Evolutionary conservation across 2,113 vertebrate species (phyloP).

Genomic region (Emydocephalus ijimae): DNA sequence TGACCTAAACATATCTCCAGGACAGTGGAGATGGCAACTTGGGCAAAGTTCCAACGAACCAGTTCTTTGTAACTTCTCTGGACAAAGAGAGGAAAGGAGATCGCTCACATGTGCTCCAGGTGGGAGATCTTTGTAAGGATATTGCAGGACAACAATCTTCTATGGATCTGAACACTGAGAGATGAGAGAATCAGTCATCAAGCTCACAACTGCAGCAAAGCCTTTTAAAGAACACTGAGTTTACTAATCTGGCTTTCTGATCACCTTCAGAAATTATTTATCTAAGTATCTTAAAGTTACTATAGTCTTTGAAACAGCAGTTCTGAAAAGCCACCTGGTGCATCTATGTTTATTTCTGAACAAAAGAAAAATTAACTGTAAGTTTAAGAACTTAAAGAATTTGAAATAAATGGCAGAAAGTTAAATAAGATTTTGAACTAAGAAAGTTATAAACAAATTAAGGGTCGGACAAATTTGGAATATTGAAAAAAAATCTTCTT

Average conservation of each 20-base stretch:
- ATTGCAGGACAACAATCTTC: background rate
- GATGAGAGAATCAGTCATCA: background rate
- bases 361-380: background rate
- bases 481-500: background rate
- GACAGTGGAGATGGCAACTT: background rate
- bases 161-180: background rate
- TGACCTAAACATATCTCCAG: background rate
- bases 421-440: background rate
- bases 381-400: background rate
- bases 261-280: background rate
- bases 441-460: background rate
- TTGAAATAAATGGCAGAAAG: background rate
- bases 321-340: background rate
- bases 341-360: background rate
- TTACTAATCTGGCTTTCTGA: background rate
- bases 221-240: background rate
- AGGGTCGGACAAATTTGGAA: background rate
- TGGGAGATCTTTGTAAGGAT: background rate
- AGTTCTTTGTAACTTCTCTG: background rate
- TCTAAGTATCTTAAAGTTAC: background rate
- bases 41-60: background rate
- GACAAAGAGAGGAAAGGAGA: background rate
- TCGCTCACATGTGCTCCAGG: background rate
- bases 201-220: background rate
- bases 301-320: background rate